These are phyloP conservation scores for Psix sp. DNA, from an alignment of 1,140 invertebrate species.

Conservation along the genomic window DNA sequence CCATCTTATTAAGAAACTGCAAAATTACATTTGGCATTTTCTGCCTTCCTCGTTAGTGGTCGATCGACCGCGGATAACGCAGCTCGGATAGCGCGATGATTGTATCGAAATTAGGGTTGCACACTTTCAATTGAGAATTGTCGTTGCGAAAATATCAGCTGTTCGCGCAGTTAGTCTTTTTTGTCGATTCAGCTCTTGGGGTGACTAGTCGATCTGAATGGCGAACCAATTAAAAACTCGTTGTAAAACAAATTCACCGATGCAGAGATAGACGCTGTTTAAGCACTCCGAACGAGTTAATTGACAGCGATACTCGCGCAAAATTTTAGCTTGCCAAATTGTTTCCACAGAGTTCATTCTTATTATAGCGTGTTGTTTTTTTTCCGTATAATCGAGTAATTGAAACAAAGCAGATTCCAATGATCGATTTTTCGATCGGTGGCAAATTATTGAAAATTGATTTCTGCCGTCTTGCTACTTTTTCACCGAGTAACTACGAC, in stretches of 20 bases:
- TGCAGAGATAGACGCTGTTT: slow-evolving; percentile 1
- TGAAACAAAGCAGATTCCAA: too few relatives aligned
- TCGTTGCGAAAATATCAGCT: neutral
- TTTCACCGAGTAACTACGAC: too few relatives aligned
- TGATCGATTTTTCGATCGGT: too few relatives aligned
- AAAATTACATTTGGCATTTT: slow-evolving; percentile 17
- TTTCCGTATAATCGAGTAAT: too few relatives aligned
- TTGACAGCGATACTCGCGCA: too few relatives aligned
- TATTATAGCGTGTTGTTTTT: too few relatives aligned
- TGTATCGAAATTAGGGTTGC: slow-evolving; percentile 38
- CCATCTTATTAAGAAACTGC: slow-evolving; percentile 27
- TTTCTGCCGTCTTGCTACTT: too few relatives aligned
- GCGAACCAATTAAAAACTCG: slow-evolving; percentile 13
- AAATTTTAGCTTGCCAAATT: too few relatives aligned
- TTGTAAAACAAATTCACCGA: slow-evolving; percentile 17
- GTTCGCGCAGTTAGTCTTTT: slow-evolving; percentile 9
- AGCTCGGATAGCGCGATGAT: slow-evolving; percentile 1
- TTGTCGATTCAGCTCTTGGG: neutral
- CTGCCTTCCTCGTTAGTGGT: neutral
- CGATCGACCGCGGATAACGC: neutral
- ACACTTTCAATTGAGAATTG: slow-evolving; percentile 16
- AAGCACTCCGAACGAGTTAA: too few relatives aligned
- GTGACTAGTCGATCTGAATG: slow-evolving; percentile 18
- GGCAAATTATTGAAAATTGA: too few relatives aligned
- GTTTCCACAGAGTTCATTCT: too few relatives aligned